Conservation (phyloP, 2,113 vertebrate species). For the Heterochromis multidens region DNA sequence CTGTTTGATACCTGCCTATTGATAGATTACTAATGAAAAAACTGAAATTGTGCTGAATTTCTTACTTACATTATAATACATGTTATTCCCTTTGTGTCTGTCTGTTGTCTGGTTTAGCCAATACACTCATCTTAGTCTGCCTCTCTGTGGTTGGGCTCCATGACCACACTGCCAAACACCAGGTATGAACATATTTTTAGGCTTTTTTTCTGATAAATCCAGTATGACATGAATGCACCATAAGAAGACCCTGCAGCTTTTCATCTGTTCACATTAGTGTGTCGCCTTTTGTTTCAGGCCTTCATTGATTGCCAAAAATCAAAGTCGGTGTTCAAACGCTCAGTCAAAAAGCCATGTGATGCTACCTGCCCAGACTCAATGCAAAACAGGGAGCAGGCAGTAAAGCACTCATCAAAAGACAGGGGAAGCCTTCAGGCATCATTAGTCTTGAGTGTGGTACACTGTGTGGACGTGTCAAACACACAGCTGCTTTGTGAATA, state of each 20-base stretch:
- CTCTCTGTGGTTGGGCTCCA: not conserved
- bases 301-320: conserved; percentile 57
- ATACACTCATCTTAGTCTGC: not conserved
- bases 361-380: conserved; percentile 53
- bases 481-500: not conserved
- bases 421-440: conserved; percentile 57
- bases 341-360: conserved; percentile 50
- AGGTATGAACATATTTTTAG: not conserved
- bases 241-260: conserved; percentile 51
- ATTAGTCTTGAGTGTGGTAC: conserved; percentile 36
- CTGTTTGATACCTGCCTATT: too few species aligned
- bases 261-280: conserved; percentile 48
- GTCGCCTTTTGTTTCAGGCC: conserved; percentile 51
- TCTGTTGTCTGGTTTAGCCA: not conserved
- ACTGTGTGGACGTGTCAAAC: not conserved
- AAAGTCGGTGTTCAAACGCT: conserved; percentile 46
- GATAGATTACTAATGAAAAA: too few species aligned
- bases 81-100: too few species aligned
- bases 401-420: conserved; percentile 42
- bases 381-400: conserved; percentile 27
- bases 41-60: too few species aligned
- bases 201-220: not conserved
- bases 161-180: not conserved
- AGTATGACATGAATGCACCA: not conserved
- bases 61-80: too few species aligned